Evolutionary conservation across 1,140 invertebrate genomes (phyloP), one percentile per base, ranked within the genome.

Genomic region (Solen grandis): DNA sequence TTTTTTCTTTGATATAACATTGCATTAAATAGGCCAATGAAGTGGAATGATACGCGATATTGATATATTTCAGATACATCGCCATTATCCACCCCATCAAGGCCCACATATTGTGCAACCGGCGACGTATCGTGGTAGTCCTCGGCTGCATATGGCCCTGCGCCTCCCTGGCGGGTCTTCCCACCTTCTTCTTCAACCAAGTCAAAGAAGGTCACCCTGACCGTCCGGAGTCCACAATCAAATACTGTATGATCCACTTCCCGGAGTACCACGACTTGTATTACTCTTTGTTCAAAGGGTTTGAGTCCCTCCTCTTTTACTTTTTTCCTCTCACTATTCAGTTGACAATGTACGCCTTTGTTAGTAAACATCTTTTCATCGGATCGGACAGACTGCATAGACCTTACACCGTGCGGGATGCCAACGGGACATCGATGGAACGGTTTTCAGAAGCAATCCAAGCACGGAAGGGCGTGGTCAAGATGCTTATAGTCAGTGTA

Each of bases 401-500:
- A 14, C 81, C 85, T 52, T 72, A 82, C 22, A 81, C 86, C 10
- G 72, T 78, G n/a, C 69, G 74, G 14, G 83, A 84, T 72, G 85
- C 88, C 63, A 89, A 88, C 41, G 85, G 86, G 25, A 41, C 65
- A 16, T 88, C 82, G 1, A 88, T 86, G 74, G 86, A 89, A 36
- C 70, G 84, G 4, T 76, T 84, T 8, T 85, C 84, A 0, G 87
- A 90, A 57, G 86, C 91, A 8, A 89, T 92, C 29, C 87, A 88
- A 72, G 88, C 91, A 0, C 75, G 92, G 8, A 87, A 88, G 83
- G 92, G 91, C 8, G 92, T 93, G 27, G 90, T 93, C 13, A 93
- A 93, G 76, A 93, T 93, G 92, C 85, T 93, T 1, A 90, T 93
- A 25, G 92, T 85, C 10, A 91, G 91, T 68, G 91, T 93, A 5